A percentile compares a stretch with the other conserved stretches of the same genome.
phyloP scores from a whole-genome alignment of 1,140 invertebrate species.

The Aphelinus certus region DNA sequence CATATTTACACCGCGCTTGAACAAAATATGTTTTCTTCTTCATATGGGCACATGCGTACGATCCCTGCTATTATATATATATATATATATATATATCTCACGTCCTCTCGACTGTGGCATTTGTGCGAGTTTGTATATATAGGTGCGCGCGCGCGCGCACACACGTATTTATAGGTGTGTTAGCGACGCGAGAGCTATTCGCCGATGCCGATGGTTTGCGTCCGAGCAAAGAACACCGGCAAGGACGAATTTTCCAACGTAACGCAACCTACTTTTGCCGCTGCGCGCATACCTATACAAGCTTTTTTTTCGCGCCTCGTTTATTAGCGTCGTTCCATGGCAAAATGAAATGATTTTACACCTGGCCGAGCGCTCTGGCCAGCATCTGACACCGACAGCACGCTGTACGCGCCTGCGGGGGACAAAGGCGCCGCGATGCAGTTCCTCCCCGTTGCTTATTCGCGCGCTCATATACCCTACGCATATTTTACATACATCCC shows the following conservation, averaged over 20 bases:
- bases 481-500: no score
- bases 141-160: background rate
- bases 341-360: constrained; percentile 3
- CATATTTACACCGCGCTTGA: no score
- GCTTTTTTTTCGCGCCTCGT: background rate
- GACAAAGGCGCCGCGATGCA: no score
- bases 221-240: constrained; percentile 20
- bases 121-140: background rate
- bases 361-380: background rate
- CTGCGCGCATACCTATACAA: constrained; percentile 6
- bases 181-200: no score
- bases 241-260: constrained; percentile 39
- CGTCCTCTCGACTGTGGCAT: background rate
- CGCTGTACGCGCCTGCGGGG: no score
- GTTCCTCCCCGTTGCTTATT: no score
- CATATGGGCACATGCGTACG: background rate
- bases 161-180: no score
- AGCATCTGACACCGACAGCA: no score
- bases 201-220: no score
- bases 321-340: background rate
- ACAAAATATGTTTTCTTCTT: no score
- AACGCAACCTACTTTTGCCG: constrained; percentile 22
- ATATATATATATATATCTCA: background rate
- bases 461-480: no score
- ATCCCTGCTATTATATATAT: background rate